Conservation (phyloP, 2,888 invertebrate species). For the Galeruca laticollis region DNA sequence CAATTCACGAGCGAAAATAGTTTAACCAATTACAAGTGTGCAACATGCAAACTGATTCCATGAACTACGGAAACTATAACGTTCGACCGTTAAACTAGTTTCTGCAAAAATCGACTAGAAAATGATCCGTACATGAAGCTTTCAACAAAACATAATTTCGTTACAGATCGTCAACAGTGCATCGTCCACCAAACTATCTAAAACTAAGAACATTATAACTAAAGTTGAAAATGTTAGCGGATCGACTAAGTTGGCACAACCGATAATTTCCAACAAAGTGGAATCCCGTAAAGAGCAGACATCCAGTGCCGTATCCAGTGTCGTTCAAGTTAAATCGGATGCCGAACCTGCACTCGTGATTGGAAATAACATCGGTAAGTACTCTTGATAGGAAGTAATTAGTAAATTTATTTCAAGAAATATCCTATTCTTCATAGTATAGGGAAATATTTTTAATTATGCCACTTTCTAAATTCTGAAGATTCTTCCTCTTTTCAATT, state of each 20-base stretch:
- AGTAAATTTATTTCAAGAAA: background rate
- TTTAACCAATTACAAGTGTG: no score
- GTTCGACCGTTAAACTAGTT: background rate
- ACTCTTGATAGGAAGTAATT: background rate
- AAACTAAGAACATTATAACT: conserved; percentile 49
- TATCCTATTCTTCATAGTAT: no score
- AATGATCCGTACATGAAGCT: background rate
- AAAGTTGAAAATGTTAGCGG: conserved; percentile 63
- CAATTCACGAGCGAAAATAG: no score
- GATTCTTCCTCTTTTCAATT: no score
- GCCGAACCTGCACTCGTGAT: conserved; percentile 72
- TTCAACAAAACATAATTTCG: conserved; percentile 20
- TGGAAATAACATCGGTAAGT: conserved; percentile 62
- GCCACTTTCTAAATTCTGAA: no score
- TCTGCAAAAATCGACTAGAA: conserved; percentile 4
- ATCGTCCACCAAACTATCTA: conserved; percentile 23
- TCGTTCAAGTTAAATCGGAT: conserved; percentile 61
- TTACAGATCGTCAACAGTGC: conserved; percentile 42
- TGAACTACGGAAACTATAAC: conserved; percentile 7
- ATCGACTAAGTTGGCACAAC: conserved; percentile 56
- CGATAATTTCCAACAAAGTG: conserved; percentile 70
- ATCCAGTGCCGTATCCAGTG: conserved; percentile 60
- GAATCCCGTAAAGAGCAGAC: conserved; percentile 58
- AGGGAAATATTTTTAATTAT: no score
- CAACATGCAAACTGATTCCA: background rate